Percentiles rank a stretch among this genome's conserved stretches.
Evolutionary conservation across 2,797 vertebrate species (phyloP).

Genomic region (Heliangelus exortis): DNA sequence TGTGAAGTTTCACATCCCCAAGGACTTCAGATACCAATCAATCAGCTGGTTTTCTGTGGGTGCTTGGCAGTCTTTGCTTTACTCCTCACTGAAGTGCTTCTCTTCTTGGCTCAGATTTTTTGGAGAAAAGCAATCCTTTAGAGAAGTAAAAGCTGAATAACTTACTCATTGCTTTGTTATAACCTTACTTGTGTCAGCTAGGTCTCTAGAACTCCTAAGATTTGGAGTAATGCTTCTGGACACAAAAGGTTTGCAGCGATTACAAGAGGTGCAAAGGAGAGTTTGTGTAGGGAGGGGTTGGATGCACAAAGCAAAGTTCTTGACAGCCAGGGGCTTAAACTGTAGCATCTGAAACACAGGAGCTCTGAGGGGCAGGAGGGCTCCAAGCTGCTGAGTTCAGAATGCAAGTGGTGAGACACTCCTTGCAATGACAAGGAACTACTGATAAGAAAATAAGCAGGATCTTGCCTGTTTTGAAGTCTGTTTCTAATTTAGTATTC

Average conservation of each 20-base stretch:
- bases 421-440: neutral
- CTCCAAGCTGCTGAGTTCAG: neutral
- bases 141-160: neutral
- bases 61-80: conserved; percentile 25
- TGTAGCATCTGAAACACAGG: fast-evolving
- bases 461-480: neutral
- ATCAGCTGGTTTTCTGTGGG: neutral
- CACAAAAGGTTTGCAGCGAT: neutral
- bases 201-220: neutral
- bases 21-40: fast-evolving
- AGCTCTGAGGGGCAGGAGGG: neutral
- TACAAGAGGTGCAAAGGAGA: neutral
- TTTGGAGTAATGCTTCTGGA: neutral
- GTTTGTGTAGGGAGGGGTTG: neutral
- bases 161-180: neutral
- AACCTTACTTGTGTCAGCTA: neutral
- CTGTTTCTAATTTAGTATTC: neutral
- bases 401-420: neutral
- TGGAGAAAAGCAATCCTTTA: neutral
- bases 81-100: conserved; percentile 17
- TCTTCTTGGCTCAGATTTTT: neutral
- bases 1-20: neutral
- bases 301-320: neutral
- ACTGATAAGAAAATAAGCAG: neutral
- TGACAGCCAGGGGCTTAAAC: neutral